Percentiles rank a stretch among this genome's conserved stretches.
Conservation (phyloP, 2,888 invertebrate genomes). For the Argyra leucocephala region DNA sequence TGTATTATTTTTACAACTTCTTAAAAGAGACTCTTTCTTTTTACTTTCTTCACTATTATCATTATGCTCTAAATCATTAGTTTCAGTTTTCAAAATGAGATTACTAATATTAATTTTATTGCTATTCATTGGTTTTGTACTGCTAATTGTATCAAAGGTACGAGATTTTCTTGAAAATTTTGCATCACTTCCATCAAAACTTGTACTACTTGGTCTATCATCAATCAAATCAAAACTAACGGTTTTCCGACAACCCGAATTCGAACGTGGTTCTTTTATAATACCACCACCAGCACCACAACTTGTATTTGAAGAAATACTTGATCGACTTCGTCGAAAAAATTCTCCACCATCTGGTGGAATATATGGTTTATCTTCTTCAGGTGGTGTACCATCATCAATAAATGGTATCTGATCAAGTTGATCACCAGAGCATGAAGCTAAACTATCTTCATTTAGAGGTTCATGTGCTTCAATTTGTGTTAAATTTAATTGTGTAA, state of each 20-base stretch:
- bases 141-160: conserved; percentile 37
- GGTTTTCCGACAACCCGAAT: conserved; percentile 37
- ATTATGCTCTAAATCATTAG: conserved; percentile 27
- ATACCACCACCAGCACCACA: conserved; percentile 24
- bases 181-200: conserved; percentile 13
- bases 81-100: conserved; percentile 25
- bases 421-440: conserved; percentile 36
- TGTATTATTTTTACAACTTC: background rate
- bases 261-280: conserved; percentile 26
- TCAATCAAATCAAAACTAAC: conserved; percentile 41
- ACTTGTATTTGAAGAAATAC: background rate
- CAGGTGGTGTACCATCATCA: conserved; percentile 43
- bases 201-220: conserved; percentile 12
- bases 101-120: conserved; percentile 17
- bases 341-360: conserved; percentile 23
- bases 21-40: conserved; percentile 31
- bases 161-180: conserved; percentile 32
- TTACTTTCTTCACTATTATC: conserved; percentile 19
- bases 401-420: conserved; percentile 42
- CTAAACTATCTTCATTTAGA: conserved; percentile 40
- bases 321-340: background rate
- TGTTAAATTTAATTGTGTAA: conserved; percentile 26
- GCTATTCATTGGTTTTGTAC: conserved; percentile 11
- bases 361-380: conserved; percentile 29
- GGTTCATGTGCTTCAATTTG: conserved; percentile 40